Evolutionary conservation across 2,888 invertebrate genomes (phyloP).

Genomic region (Onchidella celtica): DNA sequence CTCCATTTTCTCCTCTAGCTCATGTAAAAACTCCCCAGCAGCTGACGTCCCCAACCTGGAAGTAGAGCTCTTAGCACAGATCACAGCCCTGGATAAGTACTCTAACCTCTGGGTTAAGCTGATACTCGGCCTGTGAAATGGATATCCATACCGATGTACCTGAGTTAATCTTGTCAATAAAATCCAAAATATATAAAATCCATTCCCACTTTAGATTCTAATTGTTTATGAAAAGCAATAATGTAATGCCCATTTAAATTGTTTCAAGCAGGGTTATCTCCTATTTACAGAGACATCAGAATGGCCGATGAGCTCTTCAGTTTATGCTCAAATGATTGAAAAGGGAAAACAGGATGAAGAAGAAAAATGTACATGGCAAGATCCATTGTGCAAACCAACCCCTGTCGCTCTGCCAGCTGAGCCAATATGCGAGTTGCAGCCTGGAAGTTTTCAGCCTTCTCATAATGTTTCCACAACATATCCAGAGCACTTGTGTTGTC

Average conservation of each 20-base stretch:
- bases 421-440: conserved; percentile 95
- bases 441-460: conserved; percentile 93
- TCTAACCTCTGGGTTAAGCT: conserved; percentile 90
- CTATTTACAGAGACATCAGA: too few species aligned
- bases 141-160: background rate
- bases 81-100: conserved; percentile 95
- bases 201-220: too few species aligned
- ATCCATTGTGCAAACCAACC: too few species aligned
- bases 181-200: too few species aligned
- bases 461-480: conserved; percentile 97
- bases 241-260: too few species aligned
- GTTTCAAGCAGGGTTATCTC: too few species aligned
- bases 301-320: too few species aligned
- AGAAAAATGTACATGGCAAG: too few species aligned
- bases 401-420: conserved; percentile 88
- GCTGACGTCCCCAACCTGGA: conserved; percentile 83
- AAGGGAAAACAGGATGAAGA: too few species aligned
- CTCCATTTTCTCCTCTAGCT: conserved; percentile 95
- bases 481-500: conserved; percentile 86
- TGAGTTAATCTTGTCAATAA: too few species aligned
- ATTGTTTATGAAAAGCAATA: too few species aligned
- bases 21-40: conserved; percentile 89
- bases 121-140: conserved; percentile 85
- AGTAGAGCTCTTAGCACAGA: conserved; percentile 92
- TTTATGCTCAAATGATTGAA: too few species aligned